phyloP scores from a whole-genome alignment of 2,797 vertebrate genomes.

The Rhyacichthys aspro region DNA sequence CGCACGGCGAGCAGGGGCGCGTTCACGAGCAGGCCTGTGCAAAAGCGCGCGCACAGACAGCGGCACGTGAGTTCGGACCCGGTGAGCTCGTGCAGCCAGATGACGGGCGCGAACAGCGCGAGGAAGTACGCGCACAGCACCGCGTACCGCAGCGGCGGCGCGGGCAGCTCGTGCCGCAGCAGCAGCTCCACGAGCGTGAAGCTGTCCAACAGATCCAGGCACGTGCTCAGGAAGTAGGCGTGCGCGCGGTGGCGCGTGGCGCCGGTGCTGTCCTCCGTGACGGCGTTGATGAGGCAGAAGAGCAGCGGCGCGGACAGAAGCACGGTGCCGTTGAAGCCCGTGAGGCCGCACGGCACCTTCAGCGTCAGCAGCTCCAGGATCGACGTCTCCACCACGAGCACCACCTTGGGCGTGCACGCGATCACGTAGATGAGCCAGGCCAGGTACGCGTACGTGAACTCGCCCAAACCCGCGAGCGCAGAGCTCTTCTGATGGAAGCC shows the following conservation, averaged over 20 bases:
- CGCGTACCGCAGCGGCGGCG: conserved; percentile 76
- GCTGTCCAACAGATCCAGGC: conserved; percentile 92
- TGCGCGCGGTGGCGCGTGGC: conserved; percentile 87
- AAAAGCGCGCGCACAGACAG: conserved; percentile 86
- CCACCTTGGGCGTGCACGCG: conserved; percentile 94
- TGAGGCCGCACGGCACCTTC: conserved; percentile 89
- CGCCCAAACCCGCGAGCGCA: conserved; percentile 76
- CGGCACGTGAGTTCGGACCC: conserved; percentile 82
- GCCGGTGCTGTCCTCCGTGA: conserved; percentile 87
- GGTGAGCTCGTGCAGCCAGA: conserved; percentile 95
- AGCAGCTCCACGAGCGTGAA: conserved; percentile 90
- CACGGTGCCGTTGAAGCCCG: conserved; percentile 88
- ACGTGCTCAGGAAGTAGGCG: conserved; percentile 88
- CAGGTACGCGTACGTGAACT: conserved; percentile 94
- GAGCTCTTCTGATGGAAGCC: conserved; percentile 81
- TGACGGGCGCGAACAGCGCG: conserved; percentile 85
- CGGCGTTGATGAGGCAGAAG: conserved; percentile 91
- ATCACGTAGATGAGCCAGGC: conserved; percentile 98
- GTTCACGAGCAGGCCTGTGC: conserved; percentile 87
- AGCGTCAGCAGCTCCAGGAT: conserved; percentile 91
- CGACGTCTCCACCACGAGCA: conserved; percentile 92
- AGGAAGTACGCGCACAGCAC: conserved; percentile 78
- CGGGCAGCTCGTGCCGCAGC: conserved; percentile 80
- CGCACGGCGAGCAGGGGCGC: conserved; percentile 89
- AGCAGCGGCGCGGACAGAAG: conserved; percentile 92